Base-by-base conservation (phyloP, 2,888 invertebrate species). In the Alitta virens region DNA sequence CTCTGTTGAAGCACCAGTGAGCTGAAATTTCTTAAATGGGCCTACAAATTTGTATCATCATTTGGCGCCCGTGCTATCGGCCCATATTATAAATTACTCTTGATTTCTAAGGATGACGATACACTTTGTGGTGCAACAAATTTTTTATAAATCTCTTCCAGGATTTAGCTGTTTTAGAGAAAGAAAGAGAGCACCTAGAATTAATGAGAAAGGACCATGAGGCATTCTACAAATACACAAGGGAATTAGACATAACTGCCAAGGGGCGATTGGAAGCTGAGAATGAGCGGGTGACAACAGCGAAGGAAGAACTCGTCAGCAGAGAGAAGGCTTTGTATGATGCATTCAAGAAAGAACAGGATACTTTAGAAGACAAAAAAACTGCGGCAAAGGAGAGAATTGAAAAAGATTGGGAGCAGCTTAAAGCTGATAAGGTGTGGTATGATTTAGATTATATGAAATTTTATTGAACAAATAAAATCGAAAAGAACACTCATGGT, bases 241-340 rank as follows among this genome's bases (percentile, higher is more conserved):
- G 67, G 3, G 72, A 76, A 52, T 61, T 78, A 55, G 68, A 71
- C 27, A 66, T 68, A 50, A 73, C 74, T 1, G 68, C 69, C 26
- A 62, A 53, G 69, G 70, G 70, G 54, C 53, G 61, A 14, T 56
- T 64, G 25, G 14, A 50, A 18, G 50, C n/a, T 7, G 62, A 64
- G 26, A 27, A 59, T 24, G 59, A 54, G 21, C 33, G 50, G 18
- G 56, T 75, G 26, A 62, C 54, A 23, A 69, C 68, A n/a, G 66
- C 68, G 52, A 69, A 70, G 18, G 50, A 64, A 21, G 66, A 70
- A 52, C 60, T 68, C 63, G 43, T 61, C 43, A 60, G 63, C 25
- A 16, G 54, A 25, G 60, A 62, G 38, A 53, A 56, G 49, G n/a
- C 18, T 16, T 21, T 46, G 1, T 64, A 66, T 27, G 43, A 46